Evolutionary conservation across 2,888 invertebrate genomes (phyloP).

Genomic region (Cantharis rustica): DNA sequence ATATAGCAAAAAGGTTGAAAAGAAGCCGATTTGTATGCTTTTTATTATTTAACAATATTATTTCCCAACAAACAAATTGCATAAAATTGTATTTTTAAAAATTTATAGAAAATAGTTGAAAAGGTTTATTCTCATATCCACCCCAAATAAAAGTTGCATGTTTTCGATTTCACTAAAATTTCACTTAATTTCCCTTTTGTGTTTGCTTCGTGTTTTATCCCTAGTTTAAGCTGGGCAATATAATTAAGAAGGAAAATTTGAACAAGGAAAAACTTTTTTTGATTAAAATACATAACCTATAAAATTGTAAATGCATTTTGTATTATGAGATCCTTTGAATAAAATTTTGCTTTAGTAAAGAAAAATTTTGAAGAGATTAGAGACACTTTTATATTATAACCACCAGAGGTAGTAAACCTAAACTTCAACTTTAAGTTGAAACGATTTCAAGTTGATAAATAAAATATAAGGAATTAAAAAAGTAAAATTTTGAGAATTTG

Average conservation of each 20-base stretch:
- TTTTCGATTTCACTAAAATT: neutral
- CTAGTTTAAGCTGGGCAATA: neutral
- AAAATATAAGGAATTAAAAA: slow-evolving; percentile 7
- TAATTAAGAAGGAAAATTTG: neutral
- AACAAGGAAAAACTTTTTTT: neutral
- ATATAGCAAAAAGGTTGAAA: too few relatives aligned
- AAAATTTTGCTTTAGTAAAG: neutral
- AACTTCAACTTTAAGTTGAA: neutral
- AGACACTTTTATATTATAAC: neutral
- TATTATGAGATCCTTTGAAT: neutral
- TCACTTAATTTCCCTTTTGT: neutral
- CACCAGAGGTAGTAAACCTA: neutral
- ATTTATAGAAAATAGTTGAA: too few relatives aligned
- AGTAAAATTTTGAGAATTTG: neutral
- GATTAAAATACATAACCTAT: neutral
- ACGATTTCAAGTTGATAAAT: slow-evolving; percentile 1
- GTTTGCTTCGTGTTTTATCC: neutral
- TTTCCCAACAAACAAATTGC: too few relatives aligned
- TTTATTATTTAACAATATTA: too few relatives aligned
- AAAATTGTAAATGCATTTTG: neutral
- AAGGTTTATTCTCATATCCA: neutral
- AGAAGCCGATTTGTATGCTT: too few relatives aligned
- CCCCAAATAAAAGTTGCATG: neutral
- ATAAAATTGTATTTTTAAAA: too few relatives aligned
- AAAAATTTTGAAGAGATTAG: neutral